Percentiles rank a stretch among this genome's conserved stretches.
phyloP scores from a whole-genome alignment of 2,113 vertebrate genomes.

The Notothenia coriiceps region DNA sequence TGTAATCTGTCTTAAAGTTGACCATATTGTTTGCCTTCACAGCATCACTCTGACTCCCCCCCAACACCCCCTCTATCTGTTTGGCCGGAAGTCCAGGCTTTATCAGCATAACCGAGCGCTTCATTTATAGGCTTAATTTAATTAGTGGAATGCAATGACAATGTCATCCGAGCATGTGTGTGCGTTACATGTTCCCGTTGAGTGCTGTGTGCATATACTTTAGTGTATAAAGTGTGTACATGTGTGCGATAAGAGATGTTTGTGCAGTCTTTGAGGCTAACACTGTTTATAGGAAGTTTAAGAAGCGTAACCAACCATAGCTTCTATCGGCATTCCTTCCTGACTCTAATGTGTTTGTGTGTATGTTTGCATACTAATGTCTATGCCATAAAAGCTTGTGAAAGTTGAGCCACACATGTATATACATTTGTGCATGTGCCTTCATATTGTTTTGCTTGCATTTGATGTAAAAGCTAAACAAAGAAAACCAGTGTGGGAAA shows the following conservation, averaged over 20 bases:
- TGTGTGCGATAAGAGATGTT: conserved; percentile 30
- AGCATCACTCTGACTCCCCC: conserved; percentile 22
- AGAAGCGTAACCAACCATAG: conserved; percentile 47
- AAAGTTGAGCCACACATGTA: conserved; percentile 8
- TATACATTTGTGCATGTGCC: background rate
- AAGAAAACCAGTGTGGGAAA: conserved; percentile 26
- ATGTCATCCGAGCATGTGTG: conserved; percentile 47
- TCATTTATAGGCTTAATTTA: conserved; percentile 71
- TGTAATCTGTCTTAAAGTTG: conserved; percentile 54
- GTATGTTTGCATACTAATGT: conserved; percentile 28
- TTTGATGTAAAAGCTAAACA: background rate
- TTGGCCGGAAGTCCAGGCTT: conserved; percentile 62
- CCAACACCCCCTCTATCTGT: conserved; percentile 19
- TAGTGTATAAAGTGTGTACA: background rate
- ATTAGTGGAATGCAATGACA: conserved; percentile 72
- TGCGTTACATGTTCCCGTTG: conserved; percentile 20
- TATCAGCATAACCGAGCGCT: conserved; percentile 64
- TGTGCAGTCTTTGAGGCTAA: conserved; percentile 38
- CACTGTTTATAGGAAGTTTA: conserved; percentile 62
- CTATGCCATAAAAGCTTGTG: conserved; percentile 27
- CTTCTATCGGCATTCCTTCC: conserved; percentile 56
- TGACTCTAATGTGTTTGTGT: conserved; percentile 20
- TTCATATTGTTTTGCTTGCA: background rate
- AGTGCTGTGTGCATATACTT: conserved; percentile 10
- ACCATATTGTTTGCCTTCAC: conserved; percentile 25